Evolutionary conservation across 2,113 vertebrate species (phyloP).

Genomic region (Kobus ellipsiprymnus): DNA sequence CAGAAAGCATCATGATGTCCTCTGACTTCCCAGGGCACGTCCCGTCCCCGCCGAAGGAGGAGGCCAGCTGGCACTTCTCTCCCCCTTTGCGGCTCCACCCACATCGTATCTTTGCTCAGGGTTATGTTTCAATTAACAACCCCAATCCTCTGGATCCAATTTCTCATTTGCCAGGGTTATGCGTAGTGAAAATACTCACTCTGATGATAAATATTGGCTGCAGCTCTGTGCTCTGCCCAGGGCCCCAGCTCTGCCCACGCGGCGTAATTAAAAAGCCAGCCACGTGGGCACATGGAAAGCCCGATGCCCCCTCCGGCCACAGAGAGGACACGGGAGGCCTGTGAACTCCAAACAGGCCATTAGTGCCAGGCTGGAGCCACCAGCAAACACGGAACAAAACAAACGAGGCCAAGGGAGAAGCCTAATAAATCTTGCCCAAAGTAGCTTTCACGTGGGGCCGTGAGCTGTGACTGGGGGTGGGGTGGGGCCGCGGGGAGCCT

Average conservation of each 20-base stretch:
- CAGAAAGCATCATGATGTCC: not conserved
- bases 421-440: constrained; percentile 49
- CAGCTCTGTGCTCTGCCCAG: not conserved
- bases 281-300: not conserved
- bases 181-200: constrained; percentile 34
- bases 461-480: not conserved
- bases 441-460: not conserved
- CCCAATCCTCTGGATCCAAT: constrained; percentile 30
- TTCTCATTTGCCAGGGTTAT: constrained; percentile 33
- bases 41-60: rapidly evolving
- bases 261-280: constrained; percentile 36
- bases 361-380: not conserved
- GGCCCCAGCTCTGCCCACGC: not conserved
- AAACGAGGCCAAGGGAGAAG: not conserved
- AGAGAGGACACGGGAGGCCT: not conserved
- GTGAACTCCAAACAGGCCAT: not conserved
- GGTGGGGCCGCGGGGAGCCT: not conserved
- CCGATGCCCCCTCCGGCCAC: not conserved
- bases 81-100: rapidly evolving
- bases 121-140: constrained; percentile 51
- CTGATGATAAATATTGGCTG: constrained; percentile 31
- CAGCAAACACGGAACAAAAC: not conserved
- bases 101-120: rapidly evolving
- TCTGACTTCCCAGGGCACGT: not conserved
- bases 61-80: not conserved